Conservation (phyloP, 2,797 vertebrate species). For the Cuculus canorus region DNA sequence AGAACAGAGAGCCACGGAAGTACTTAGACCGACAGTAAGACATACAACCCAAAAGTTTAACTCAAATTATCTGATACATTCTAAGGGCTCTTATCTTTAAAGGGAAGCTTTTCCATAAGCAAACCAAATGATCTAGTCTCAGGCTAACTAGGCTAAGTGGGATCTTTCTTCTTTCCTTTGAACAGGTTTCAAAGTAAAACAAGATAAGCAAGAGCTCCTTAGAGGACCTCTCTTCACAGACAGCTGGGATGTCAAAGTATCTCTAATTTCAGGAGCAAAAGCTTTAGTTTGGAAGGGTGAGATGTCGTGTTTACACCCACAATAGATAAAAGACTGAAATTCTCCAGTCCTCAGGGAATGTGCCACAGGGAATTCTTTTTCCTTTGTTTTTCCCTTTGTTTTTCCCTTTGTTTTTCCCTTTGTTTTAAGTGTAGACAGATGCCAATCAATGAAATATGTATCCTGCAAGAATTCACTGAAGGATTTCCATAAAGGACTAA, state of each 20-base stretch:
- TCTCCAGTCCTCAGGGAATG: neutral
- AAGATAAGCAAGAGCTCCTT: conserved; percentile 76
- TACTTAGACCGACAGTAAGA: neutral
- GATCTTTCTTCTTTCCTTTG: conserved; percentile 74
- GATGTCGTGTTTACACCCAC: conserved; percentile 49
- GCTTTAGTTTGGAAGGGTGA: conserved; percentile 34
- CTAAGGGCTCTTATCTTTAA: conserved; percentile 69
- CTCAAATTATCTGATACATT: conserved; percentile 65
- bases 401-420: conserved; percentile 13
- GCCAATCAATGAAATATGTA: conserved; percentile 47
- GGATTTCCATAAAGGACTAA: neutral
- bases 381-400: conserved; percentile 28
- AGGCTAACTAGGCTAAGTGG: conserved; percentile 58
- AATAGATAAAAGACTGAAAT: conserved; percentile 69
- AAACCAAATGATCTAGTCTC: conserved; percentile 51
- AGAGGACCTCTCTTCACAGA: conserved; percentile 65
- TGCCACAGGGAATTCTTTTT: neutral
- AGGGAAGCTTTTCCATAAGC: conserved; percentile 61
- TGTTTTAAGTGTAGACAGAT: conserved; percentile 20
- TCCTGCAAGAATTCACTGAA: conserved; percentile 3
- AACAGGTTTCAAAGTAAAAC: conserved; percentile 78
- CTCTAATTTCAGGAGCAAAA: conserved; percentile 69
- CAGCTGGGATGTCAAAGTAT: conserved; percentile 63
- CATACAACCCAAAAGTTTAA: conserved; percentile 55
- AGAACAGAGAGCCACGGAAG: conserved; percentile 22